Evolutionary conservation across 1,140 invertebrate genomes (phyloP).

Genomic region (Drosophila tropicalis): DNA sequence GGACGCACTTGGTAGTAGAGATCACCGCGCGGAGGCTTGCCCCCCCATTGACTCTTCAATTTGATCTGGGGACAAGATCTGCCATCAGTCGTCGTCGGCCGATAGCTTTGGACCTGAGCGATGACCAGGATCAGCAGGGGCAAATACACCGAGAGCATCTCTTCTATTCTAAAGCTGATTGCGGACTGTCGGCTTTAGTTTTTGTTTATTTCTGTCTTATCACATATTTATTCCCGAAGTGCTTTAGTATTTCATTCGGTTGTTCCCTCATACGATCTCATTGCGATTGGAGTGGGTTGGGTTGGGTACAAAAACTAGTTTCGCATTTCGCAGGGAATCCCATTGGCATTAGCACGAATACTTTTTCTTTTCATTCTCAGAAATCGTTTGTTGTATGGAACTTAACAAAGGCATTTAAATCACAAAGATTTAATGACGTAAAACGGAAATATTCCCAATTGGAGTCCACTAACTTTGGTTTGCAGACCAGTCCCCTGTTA

Average conservation of each 20-base stretch:
- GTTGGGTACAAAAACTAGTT: neutral
- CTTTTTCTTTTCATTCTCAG: neutral
- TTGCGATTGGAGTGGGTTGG: neutral
- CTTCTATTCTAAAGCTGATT: neutral
- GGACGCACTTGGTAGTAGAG: constrained; percentile 85
- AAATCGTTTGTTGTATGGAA: neutral
- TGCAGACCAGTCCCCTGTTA: too few relatives aligned
- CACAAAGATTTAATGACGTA: neutral
- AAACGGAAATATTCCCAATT: too few relatives aligned
- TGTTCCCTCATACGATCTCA: neutral
- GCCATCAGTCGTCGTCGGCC: neutral
- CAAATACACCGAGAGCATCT: constrained; percentile 2
- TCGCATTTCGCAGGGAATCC: neutral
- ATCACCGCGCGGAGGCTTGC: constrained; percentile 81
- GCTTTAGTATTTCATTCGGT: neutral
- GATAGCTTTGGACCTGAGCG: neutral
- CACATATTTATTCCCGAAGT: neutral
- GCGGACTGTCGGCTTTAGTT: neutral
- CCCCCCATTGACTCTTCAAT: constrained; percentile 78
- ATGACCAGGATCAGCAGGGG: neutral
- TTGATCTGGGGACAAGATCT: constrained; percentile 67
- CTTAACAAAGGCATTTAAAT: neutral
- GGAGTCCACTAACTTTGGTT: too few relatives aligned
- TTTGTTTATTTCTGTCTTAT: neutral
- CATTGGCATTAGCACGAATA: neutral